These are phyloP conservation scores for Frieseomelitta varia DNA, from an alignment of 1,140 invertebrate species.

Conservation along the genomic window DNA sequence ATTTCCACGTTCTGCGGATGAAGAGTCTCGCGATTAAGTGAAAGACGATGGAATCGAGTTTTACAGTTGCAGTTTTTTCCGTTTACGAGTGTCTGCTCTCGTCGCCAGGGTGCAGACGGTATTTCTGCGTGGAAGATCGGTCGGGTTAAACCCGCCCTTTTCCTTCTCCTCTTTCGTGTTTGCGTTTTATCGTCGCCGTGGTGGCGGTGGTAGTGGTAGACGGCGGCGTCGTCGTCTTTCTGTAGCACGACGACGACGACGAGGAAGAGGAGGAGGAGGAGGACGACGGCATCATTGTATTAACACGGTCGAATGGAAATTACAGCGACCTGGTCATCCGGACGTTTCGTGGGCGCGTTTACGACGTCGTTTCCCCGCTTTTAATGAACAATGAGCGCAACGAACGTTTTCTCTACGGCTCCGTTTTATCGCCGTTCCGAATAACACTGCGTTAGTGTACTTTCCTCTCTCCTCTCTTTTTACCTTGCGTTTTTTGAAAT, in stretches of 20 bases:
- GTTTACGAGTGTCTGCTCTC: constrained; percentile 70
- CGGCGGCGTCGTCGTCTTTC: background rate
- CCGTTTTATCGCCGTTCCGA: constrained; percentile 1
- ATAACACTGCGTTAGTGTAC: background rate
- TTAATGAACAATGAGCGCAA: constrained; percentile 71
- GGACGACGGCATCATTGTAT: constrained; percentile 56
- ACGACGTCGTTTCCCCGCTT: constrained; percentile 72
- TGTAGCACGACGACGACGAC: background rate
- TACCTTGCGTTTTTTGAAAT: background rate
- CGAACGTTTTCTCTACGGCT: constrained; percentile 13
- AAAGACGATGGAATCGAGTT: constrained; percentile 67
- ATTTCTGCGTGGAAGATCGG: constrained; percentile 66
- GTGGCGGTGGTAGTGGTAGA: background rate
- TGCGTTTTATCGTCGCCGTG: background rate
- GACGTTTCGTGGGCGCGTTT: constrained; percentile 68
- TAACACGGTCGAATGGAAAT: constrained; percentile 78
- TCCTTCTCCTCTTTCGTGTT: constrained; percentile 9
- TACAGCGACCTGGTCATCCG: constrained; percentile 64
- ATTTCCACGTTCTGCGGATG: constrained; percentile 20
- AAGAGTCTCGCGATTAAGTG: constrained; percentile 46
- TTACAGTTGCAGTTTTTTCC: constrained; percentile 74
- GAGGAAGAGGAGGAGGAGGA: background rate
- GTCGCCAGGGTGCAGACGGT: constrained; percentile 61
- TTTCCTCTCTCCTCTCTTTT: background rate
- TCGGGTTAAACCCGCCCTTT: background rate